Evolutionary conservation across 2,888 invertebrate genomes (phyloP).

Genomic region (Synanthedon andrenaeformis): DNA sequence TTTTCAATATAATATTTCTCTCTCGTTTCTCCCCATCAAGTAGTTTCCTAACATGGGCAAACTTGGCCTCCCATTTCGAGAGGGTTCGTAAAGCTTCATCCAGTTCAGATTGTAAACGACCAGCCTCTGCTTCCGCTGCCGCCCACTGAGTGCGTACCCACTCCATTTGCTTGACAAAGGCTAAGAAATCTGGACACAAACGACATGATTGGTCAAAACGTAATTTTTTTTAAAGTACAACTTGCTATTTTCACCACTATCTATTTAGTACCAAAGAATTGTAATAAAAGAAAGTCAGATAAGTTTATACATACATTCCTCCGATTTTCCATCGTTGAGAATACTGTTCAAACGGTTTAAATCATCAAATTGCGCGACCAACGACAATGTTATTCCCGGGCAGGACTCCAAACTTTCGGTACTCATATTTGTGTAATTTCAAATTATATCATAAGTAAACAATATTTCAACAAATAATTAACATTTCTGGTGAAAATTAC

Average conservation of each 20-base stretch:
- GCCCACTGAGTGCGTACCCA: slow-evolving; percentile 78
- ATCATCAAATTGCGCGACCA: slow-evolving; percentile 79
- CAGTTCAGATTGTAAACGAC: slow-evolving; percentile 76
- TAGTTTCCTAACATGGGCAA: slow-evolving; percentile 83
- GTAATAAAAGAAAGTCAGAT: not conserved
- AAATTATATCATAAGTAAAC: slow-evolving; percentile 9
- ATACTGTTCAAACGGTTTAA: slow-evolving; percentile 75
- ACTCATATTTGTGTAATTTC: slow-evolving; percentile 38
- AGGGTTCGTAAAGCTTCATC: slow-evolving; percentile 79
- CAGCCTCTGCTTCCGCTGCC: slow-evolving; percentile 78
- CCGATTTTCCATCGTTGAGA: slow-evolving; percentile 74
- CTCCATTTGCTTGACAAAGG: slow-evolving; percentile 79
- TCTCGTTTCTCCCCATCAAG: slow-evolving; percentile 83
- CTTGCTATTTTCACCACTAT: not conserved
- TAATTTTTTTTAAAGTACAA: not conserved
- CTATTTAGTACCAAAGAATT: too few relatives aligned
- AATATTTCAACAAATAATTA: slow-evolving; percentile 3
- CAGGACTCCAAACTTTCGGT: slow-evolving; percentile 53
- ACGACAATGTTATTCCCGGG: slow-evolving; percentile 60
- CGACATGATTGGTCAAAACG: not conserved
- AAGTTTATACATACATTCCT: slow-evolving; percentile 72
- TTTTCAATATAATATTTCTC: slow-evolving; percentile 76
- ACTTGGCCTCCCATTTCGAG: slow-evolving; percentile 81
- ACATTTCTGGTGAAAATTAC: slow-evolving; percentile 2
- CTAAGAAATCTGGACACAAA: slow-evolving; percentile 74